phyloP scores from a whole-genome alignment of 1,140 invertebrate genomes.

The Nasonia giraulti region DNA sequence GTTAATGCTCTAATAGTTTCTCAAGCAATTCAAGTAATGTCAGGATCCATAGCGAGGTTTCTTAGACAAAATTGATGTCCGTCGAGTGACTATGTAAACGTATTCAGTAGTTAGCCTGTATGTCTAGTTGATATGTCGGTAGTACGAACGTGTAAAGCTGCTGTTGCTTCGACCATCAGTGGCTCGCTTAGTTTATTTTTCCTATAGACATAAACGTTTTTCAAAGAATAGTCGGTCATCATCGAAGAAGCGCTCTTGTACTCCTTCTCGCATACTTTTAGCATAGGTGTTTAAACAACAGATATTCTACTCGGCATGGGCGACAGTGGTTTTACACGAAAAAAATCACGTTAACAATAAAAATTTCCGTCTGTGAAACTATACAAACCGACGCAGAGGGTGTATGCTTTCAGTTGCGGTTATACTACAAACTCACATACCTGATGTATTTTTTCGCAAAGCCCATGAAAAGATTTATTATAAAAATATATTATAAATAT shows the following conservation, averaged over 20 bases:
- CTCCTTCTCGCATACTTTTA: not conserved
- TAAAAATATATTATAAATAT: not conserved
- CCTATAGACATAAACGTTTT: not conserved
- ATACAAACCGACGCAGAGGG: constrained; percentile 57
- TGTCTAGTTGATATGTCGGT: constrained; percentile 66
- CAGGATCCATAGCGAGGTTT: constrained; percentile 2
- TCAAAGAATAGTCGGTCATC: not conserved
- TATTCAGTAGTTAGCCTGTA: constrained; percentile 71
- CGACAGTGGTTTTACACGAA: constrained; percentile 6
- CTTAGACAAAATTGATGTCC: constrained; percentile 30
- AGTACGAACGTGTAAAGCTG: constrained; percentile 54
- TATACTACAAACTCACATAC: constrained; percentile 27
- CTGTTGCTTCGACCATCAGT: not conserved
- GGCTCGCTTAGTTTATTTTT: not conserved
- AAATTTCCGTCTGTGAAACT: constrained; percentile 67
- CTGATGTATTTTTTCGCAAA: not conserved
- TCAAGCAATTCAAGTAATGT: constrained; percentile 26
- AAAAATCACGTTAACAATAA: constrained; percentile 19
- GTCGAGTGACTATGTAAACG: constrained; percentile 63
- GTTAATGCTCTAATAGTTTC: constrained; percentile 30
- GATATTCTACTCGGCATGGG: not conserved
- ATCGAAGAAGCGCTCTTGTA: not conserved
- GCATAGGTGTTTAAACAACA: not conserved
- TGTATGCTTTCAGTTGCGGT: constrained; percentile 39
- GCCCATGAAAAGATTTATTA: not conserved